Evolutionary conservation across 2,797 vertebrate species (phyloP).

Genomic region (Odontamblyopus lacepedii): DNA sequence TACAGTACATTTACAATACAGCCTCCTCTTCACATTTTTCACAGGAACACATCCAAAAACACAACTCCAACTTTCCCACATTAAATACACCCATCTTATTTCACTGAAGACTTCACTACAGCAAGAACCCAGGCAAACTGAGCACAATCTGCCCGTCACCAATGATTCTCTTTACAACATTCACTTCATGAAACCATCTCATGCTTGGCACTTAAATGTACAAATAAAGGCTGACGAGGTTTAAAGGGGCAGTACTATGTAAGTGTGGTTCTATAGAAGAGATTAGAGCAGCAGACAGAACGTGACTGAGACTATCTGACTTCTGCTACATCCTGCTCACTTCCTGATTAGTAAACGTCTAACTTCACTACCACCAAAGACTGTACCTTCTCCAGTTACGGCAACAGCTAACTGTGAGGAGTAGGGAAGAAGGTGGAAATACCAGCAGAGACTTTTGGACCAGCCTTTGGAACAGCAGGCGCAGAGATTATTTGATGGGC

Average conservation of each 20-base stretch:
- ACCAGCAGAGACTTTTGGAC: too few relatives aligned
- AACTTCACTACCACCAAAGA: too few relatives aligned
- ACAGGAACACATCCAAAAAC: conserved; percentile 11
- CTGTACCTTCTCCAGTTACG: too few relatives aligned
- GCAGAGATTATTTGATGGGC: too few relatives aligned
- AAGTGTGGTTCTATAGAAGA: neutral
- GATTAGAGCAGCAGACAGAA: neutral
- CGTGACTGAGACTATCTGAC: neutral
- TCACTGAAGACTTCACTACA: neutral
- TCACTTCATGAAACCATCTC: neutral
- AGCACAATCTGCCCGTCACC: neutral
- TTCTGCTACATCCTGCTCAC: neutral
- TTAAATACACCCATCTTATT: neutral
- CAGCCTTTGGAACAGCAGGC: too few relatives aligned
- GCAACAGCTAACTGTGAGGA: too few relatives aligned
- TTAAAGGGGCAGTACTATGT: neutral
- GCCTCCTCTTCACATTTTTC: neutral
- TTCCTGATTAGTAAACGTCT: too few relatives aligned
- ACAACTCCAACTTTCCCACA: neutral
- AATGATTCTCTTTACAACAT: neutral
- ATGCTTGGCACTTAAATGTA: conserved; percentile 16
- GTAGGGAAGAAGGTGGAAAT: too few relatives aligned
- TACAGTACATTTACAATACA: conserved; percentile 11
- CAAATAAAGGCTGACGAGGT: neutral
- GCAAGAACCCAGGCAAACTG: neutral